Evolutionary conservation across 2,888 invertebrate genomes (phyloP).

Genomic region (Andrena hattorfiana): DNA sequence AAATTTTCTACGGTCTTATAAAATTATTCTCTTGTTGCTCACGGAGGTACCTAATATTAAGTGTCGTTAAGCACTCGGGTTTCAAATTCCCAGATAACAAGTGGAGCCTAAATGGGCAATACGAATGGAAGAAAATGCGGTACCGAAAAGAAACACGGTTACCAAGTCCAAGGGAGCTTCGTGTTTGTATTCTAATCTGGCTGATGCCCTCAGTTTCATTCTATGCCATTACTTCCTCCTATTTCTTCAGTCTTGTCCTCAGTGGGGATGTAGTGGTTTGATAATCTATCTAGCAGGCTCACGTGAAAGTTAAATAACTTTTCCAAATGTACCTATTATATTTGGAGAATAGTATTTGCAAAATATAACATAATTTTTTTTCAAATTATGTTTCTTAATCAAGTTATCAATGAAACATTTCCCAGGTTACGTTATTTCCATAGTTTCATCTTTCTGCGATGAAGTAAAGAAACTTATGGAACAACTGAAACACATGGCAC

Average conservation of each 20-base stretch:
- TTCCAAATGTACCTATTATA: not conserved
- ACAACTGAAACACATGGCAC: constrained; percentile 1
- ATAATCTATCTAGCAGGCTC: not conserved
- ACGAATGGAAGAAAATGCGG: constrained; percentile 32
- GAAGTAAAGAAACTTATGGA: constrained; percentile 14
- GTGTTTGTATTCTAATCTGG: constrained; percentile 49
- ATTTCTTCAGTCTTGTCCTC: constrained; percentile 14
- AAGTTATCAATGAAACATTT: not conserved
- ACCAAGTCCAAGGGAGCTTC: constrained; percentile 32
- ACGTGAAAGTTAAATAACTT: constrained; percentile 4
- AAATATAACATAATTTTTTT: not conserved
- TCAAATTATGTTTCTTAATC: too few species aligned
- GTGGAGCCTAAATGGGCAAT: constrained; percentile 36
- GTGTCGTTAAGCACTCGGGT: constrained; percentile 8
- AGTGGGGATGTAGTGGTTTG: not conserved
- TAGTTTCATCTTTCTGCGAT: not conserved
- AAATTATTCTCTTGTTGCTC: constrained; percentile 1
- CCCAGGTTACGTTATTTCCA: not conserved
- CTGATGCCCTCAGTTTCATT: constrained; percentile 42
- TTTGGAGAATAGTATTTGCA: not conserved
- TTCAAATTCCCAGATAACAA: constrained; percentile 42
- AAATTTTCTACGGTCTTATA: not conserved
- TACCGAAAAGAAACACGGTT: constrained; percentile 24
- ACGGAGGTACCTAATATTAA: constrained; percentile 9
- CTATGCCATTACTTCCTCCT: constrained; percentile 40